These are phyloP conservation scores for Fragum whitleyi DNA, from an alignment of 2,888 invertebrate species.

Conservation along the genomic window DNA sequence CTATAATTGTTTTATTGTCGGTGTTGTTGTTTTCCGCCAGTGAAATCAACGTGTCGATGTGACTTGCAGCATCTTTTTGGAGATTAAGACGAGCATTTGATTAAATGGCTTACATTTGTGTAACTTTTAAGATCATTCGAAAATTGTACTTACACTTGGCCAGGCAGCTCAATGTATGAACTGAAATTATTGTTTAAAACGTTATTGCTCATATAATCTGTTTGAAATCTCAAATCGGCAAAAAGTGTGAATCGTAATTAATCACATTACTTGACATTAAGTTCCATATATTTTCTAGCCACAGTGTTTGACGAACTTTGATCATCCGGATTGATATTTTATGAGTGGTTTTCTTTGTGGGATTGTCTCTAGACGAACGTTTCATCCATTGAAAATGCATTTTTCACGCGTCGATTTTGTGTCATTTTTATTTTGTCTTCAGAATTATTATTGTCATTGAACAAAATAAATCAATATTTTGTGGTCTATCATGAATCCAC, in stretches of 20 bases:
- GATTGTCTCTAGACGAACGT: constrained; percentile 8
- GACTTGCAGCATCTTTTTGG: no score
- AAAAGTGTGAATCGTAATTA: constrained; percentile 24
- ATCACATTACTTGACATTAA: constrained; percentile 19
- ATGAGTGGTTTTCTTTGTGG: constrained; percentile 12
- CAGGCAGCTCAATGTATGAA: no score
- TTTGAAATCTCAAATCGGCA: no score
- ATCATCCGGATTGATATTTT: constrained; percentile 20
- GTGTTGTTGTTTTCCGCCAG: no score
- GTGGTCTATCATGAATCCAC: not conserved
- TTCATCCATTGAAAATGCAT: not conserved
- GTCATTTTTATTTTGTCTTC: not conserved
- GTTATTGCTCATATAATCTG: no score
- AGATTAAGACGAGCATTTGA: no score
- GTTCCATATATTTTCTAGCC: constrained; percentile 31
- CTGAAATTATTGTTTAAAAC: no score
- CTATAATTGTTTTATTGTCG: no score
- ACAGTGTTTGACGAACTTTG: constrained; percentile 7
- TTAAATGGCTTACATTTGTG: no score
- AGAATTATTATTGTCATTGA: not conserved
- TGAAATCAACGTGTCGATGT: no score
- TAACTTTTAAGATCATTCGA: no score
- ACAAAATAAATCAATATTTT: not conserved
- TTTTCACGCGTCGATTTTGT: not conserved
- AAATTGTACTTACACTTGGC: no score